Evolutionary conservation across 2,113 vertebrate genomes (phyloP), one percentile per base, ranked within the genome.

Genomic region (Strigops habroptila): DNA sequence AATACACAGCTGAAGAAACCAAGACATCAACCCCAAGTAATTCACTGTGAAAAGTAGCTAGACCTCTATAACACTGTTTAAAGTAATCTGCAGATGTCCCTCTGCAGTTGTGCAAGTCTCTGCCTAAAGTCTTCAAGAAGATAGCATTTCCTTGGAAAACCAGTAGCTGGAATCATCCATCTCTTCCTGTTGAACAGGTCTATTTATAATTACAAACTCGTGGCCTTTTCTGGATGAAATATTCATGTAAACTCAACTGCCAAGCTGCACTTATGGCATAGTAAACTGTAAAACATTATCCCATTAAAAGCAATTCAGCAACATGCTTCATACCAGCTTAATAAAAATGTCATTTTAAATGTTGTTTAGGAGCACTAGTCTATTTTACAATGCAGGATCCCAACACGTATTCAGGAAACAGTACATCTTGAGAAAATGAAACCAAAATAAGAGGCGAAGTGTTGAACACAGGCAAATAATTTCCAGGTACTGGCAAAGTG

Each of bases 291-390:
- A 97, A 96, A 96, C 88, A 97, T 97, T 97, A 97, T 97, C 94
- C 96, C 95, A 97, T 98, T 98, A 97, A 98, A 97, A 97, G 93
- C 93, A 96, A 97, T 97, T 97, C 94, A 96, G 94, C 92, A 97
- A 94, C 86, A 93, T 94, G 80, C 77, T 85, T 97, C 90, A 91
- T 97, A 96, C 93, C 97, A 98, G 96, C 88, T 92, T 96, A 97
- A 98, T 97, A 97, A 98, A 97, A 97, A 95, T 95, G 95, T 97
- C 95, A 97, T 96, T 97, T 98, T 95, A 97, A 97, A 97, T 97
- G 97, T 94, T 97, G 75, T 97, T 98, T 97, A 97, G 96, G 91
- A 97, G 70, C 75, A 93, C 70, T 70, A 88, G 83, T 95, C 95
- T 95, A 90, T 94, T 97, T 97, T 96, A 94, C 49, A 96, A 63